phyloP scores from a whole-genome alignment of 2,797 vertebrate species.

The Hapalemur alaotrensis region DNA sequence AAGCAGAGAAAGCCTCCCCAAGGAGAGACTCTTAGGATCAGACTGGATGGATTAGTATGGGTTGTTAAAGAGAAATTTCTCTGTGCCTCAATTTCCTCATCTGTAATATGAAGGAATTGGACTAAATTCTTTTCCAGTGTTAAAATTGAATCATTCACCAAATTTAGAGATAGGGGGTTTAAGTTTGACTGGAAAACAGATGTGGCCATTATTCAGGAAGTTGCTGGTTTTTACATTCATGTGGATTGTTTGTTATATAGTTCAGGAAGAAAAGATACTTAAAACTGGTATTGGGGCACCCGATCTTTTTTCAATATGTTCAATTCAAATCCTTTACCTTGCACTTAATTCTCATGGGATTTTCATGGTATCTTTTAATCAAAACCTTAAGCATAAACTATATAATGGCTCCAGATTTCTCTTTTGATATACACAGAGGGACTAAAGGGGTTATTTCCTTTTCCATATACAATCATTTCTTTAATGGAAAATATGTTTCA shows the following conservation, averaged over 20 bases:
- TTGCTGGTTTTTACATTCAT: conserved; percentile 71
- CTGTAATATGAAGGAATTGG: neutral
- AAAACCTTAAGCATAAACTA: conserved; percentile 62
- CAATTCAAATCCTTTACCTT: conserved; percentile 53
- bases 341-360: conserved; percentile 11
- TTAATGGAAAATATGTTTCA: conserved; percentile 67
- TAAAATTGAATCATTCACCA: conserved; percentile 50
- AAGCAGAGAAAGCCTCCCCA: neutral
- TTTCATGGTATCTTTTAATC: conserved; percentile 72
- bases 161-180: conserved; percentile 55
- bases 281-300: conserved; percentile 64
- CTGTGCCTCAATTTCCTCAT: conserved; percentile 54
- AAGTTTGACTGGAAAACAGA: conserved; percentile 71
- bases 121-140: conserved; percentile 5
- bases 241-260: conserved; percentile 53
- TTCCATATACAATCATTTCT: conserved; percentile 40
- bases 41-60: neutral
- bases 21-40: neutral
- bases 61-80: neutral
- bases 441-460: conserved; percentile 57
- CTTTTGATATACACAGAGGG: conserved; percentile 59
- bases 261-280: conserved; percentile 68
- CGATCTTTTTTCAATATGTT: conserved; percentile 70
- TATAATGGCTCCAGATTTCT: conserved; percentile 50
- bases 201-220: conserved; percentile 53